Evolutionary conservation across 2,797 vertebrate species (phyloP).

Genomic region (Clangula hyemalis): DNA sequence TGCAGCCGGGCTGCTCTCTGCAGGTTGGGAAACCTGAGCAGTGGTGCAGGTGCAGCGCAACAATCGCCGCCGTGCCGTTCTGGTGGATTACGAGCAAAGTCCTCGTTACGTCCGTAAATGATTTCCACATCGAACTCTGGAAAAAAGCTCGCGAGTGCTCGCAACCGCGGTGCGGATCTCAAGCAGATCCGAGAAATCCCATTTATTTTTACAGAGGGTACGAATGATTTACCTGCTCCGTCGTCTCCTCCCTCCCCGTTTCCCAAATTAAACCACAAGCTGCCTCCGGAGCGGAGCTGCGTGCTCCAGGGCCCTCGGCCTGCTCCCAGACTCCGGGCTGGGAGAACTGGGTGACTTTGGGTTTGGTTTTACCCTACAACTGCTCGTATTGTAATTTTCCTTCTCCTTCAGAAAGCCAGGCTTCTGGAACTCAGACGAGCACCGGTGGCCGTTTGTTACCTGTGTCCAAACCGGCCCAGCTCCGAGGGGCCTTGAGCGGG

Average conservation of each 20-base stretch:
- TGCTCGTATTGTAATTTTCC: rapidly evolving
- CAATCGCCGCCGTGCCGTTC: neutral
- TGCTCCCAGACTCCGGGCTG: neutral
- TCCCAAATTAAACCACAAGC: neutral
- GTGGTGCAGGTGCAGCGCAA: neutral
- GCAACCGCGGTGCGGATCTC: rapidly evolving
- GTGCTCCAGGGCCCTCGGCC: neutral
- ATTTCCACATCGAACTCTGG: neutral
- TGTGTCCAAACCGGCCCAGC: neutral
- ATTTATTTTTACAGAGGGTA: neutral
- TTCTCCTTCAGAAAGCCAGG: neutral
- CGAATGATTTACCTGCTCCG: neutral
- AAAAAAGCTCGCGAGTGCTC: neutral
- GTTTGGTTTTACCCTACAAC: neutral
- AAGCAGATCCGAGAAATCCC: neutral
- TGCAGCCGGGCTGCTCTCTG: neutral
- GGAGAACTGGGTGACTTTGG: constrained; percentile 14
- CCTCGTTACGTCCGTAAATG: rapidly evolving
- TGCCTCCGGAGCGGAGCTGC: neutral
- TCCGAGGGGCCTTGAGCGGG: rapidly evolving
- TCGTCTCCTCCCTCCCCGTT: neutral
- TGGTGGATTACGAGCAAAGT: neutral
- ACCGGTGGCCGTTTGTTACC: neutral
- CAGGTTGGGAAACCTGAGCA: neutral
- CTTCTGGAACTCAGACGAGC: neutral